phyloP scores from a whole-genome alignment of 2,888 invertebrate species.

The Papilio elwesi region DNA sequence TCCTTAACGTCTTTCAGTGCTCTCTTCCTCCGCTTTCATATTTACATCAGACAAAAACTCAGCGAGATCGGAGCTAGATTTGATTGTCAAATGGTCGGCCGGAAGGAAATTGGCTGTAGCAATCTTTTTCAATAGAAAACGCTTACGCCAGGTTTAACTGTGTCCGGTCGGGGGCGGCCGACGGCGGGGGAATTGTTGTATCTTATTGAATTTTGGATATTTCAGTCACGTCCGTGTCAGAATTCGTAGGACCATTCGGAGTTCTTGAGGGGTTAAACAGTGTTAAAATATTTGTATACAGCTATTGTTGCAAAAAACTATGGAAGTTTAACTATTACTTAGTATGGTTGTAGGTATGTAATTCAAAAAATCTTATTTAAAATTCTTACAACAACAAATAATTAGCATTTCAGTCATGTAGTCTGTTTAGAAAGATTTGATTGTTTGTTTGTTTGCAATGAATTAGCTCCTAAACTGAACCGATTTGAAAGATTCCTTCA shows the following conservation, averaged over 20 bases:
- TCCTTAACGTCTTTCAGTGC: neutral
- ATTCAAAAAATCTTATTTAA: too few relatives aligned
- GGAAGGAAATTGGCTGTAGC: conserved; percentile 26
- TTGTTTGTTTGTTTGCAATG: too few relatives aligned
- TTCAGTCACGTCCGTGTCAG: neutral
- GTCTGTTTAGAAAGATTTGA: too few relatives aligned
- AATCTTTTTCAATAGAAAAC: conserved; percentile 32
- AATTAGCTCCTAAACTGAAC: too few relatives aligned
- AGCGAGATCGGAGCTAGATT: conserved; percentile 34
- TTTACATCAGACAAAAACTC: conserved; percentile 35
- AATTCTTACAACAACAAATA: too few relatives aligned
- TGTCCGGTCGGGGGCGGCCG: neutral
- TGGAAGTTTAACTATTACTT: too few relatives aligned
- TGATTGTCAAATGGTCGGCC: conserved; percentile 38
- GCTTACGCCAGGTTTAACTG: conserved; percentile 19
- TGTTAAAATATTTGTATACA: neutral
- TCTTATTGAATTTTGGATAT: conserved; percentile 6
- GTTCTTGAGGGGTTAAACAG: neutral
- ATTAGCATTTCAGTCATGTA: too few relatives aligned
- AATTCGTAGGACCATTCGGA: neutral
- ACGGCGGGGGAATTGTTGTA: neutral
- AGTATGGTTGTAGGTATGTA: too few relatives aligned
- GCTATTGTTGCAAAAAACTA: neutral
- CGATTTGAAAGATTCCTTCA: too few relatives aligned
- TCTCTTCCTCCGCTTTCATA: neutral